Percentiles rank a stretch among this genome's conserved stretches.
Evolutionary conservation across 2,797 vertebrate genomes (phyloP).

Genomic region (Vespertilio murinus): DNA sequence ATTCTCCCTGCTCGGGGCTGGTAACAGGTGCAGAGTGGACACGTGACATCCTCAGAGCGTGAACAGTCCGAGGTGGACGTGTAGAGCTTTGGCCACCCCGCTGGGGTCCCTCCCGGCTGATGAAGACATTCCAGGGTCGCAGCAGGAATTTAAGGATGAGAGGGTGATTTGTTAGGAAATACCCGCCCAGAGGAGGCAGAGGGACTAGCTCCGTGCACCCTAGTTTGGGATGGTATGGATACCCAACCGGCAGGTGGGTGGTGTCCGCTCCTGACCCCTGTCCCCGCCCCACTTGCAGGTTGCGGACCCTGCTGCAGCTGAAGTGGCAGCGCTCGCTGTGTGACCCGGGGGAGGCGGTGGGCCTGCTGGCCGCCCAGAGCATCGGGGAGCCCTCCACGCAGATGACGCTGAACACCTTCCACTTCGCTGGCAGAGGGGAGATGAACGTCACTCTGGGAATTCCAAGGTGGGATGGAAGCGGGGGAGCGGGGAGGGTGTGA

Average conservation of each 20-base stretch:
- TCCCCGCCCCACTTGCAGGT: constrained; percentile 80
- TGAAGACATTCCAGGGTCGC: neutral
- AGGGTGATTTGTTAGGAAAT: neutral
- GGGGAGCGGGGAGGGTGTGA: rapidly evolving
- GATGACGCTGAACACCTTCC: constrained; percentile 99
- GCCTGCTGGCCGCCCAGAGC: constrained; percentile 96
- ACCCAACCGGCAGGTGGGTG: neutral
- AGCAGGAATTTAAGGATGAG: neutral
- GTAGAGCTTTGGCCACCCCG: neutral
- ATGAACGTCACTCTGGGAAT: constrained; percentile 99
- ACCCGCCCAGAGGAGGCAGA: neutral
- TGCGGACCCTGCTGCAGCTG: constrained; percentile 90
- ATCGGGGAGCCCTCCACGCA: constrained; percentile 98
- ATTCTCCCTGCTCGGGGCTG: neutral
- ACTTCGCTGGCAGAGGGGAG: constrained; percentile 98
- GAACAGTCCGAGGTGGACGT: rapidly evolving
- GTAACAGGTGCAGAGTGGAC: neutral
- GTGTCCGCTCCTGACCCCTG: neutral
- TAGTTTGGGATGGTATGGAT: rapidly evolving
- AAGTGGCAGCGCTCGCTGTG: constrained; percentile 98
- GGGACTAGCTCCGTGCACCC: neutral
- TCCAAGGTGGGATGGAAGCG: constrained; percentile 90
- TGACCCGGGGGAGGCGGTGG: constrained; percentile 97
- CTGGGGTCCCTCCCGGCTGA: neutral
- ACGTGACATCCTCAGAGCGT: rapidly evolving